Conservation (phyloP, 2,888 invertebrate genomes). For the Idaea biselata region DNA sequence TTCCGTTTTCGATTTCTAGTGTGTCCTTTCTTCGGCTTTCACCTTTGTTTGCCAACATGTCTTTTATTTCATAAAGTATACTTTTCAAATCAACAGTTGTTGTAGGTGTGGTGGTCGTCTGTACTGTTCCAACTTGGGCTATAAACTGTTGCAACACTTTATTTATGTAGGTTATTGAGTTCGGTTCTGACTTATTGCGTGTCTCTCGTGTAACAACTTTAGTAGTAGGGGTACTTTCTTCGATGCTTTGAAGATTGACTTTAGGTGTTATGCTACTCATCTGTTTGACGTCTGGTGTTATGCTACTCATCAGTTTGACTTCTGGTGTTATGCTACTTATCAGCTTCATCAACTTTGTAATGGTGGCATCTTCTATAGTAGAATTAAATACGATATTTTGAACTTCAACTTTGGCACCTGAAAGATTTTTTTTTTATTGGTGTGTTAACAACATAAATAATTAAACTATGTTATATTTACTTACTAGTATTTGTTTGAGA, state of each 20-base stretch:
- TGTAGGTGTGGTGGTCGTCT: background rate
- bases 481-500: background rate
- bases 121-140: background rate
- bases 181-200: background rate
- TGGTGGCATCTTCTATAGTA: conserved; percentile 6
- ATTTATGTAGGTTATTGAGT: background rate
- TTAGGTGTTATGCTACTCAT: background rate
- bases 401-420: background rate
- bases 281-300: background rate
- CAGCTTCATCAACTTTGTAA: background rate
- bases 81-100: background rate
- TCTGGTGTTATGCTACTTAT: background rate
- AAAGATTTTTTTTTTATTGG: background rate
- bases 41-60: background rate
- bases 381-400: conserved; percentile 3
- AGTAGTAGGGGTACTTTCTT: background rate
- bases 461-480: background rate
- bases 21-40: background rate
- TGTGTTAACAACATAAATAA: background rate
- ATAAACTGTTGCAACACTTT: background rate
- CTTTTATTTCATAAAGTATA: conserved; percentile 2
- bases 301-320: background rate
- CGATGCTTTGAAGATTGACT: background rate
- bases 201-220: background rate
- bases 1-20: background rate